phyloP scores from a whole-genome alignment of 2,888 invertebrate genomes.

The Gari tellinella region DNA sequence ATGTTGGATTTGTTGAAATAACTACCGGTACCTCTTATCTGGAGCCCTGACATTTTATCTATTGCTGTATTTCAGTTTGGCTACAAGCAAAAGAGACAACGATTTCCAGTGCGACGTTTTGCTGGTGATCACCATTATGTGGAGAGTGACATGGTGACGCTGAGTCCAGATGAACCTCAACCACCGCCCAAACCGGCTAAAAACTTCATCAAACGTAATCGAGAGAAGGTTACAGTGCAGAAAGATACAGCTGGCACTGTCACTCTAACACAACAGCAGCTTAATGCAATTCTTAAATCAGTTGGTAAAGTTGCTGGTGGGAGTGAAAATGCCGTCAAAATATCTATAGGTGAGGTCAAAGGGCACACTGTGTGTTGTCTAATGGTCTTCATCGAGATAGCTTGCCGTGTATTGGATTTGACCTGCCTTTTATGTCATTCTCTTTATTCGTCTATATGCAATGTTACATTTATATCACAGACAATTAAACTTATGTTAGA shows the following conservation, averaged over 20 bases:
- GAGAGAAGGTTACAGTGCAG: slow-evolving; percentile 47
- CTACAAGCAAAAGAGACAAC: slow-evolving; percentile 73
- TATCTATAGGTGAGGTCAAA: slow-evolving; percentile 72
- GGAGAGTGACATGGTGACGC: slow-evolving; percentile 43
- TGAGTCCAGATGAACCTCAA: slow-evolving; percentile 63
- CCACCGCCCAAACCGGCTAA: slow-evolving; percentile 70
- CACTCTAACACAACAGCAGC: slow-evolving; percentile 79
- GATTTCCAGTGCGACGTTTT: slow-evolving; percentile 63
- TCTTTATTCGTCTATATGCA: too few species aligned
- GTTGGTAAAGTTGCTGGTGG: slow-evolving; percentile 74
- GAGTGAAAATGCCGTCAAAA: slow-evolving; percentile 71
- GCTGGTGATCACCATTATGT: slow-evolving; percentile 48
- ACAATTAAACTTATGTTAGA: too few species aligned
- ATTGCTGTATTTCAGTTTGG: slow-evolving; percentile 66
- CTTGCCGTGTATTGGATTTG: background rate
- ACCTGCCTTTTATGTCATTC: background rate
- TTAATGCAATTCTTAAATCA: slow-evolving; percentile 77
- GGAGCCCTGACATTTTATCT: too few species aligned
- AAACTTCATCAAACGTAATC: slow-evolving; percentile 73
- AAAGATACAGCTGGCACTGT: slow-evolving; percentile 62
- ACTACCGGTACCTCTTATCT: too few species aligned
- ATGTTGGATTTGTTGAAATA: too few species aligned
- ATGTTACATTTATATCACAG: too few species aligned
- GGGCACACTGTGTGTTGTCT: background rate
- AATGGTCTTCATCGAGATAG: background rate